Evolutionary conservation across 2,888 invertebrate species (phyloP).

Genomic region (Cantharis nigra): DNA sequence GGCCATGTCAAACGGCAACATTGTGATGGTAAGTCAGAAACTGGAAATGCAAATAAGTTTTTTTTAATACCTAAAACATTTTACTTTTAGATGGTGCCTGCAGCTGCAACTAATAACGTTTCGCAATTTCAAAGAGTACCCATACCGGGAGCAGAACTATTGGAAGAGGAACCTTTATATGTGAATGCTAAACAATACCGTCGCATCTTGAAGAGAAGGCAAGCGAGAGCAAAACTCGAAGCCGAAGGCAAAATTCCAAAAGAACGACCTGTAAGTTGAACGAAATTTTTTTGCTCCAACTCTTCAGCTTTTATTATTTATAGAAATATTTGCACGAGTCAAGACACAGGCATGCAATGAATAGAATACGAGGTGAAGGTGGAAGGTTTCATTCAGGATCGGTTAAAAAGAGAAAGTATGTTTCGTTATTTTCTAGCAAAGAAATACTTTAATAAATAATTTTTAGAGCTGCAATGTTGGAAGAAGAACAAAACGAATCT

Average conservation of each 20-base stretch:
- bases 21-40: conserved; percentile 70
- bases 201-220: conserved; percentile 90
- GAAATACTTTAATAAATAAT: background rate
- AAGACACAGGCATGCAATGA: conserved; percentile 96
- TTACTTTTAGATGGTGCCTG: conserved; percentile 61
- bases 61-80: conserved; percentile 11
- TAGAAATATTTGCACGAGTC: conserved; percentile 99
- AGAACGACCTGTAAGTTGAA: conserved; percentile 76
- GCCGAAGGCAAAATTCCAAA: conserved; percentile 95
- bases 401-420: conserved; percentile 48
- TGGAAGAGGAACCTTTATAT: conserved; percentile 95
- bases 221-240: conserved; percentile 93
- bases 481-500: conserved; percentile 22
- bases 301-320: conserved; percentile 38
- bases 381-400: conserved; percentile 89
- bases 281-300: no score
- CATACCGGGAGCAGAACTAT: conserved; percentile 64
- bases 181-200: conserved; percentile 99
- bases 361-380: conserved; percentile 93
- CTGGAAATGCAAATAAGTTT: background rate
- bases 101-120: conserved; percentile 57
- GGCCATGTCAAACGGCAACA: conserved; percentile 70
- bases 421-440: background rate
- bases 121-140: conserved; percentile 64
- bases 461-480: conserved; percentile 13